These are phyloP conservation scores for Enteromius mattozi DNA, from an alignment of 2,797 vertebrate species.

Conservation along the genomic window DNA sequence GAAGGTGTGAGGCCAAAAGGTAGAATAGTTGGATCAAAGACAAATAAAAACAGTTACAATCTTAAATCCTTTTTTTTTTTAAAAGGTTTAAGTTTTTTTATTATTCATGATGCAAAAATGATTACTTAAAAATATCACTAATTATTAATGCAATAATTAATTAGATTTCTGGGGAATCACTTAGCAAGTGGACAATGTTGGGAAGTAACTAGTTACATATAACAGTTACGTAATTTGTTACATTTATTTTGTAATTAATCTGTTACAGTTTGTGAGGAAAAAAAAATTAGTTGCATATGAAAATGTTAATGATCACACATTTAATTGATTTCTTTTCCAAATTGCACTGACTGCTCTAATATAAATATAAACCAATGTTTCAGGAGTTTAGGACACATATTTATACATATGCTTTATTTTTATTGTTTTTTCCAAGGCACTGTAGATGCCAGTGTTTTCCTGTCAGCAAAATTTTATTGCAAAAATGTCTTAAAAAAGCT, in stretches of 20 bases:
- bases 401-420: no score
- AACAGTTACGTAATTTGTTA: neutral
- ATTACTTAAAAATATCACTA: neutral
- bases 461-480: no score
- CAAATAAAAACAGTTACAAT: neutral
- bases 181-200: neutral
- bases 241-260: neutral
- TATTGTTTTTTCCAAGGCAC: no score
- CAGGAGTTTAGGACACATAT: neutral
- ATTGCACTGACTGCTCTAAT: neutral
- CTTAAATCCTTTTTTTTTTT: neutral
- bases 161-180: neutral
- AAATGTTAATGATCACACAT: neutral
- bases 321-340: neutral
- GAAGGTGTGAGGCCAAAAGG: constrained; percentile 6
- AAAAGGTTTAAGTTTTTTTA: no score
- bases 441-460: no score
- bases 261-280: neutral
- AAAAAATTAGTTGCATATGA: neutral
- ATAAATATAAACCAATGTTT: neutral
- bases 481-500: no score
- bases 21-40: constrained; percentile 2
- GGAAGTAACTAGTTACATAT: neutral
- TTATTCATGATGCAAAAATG: neutral
- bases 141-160: neutral